These are phyloP conservation scores for Malacoraja senta DNA, from an alignment of 2,797 vertebrate species.

Conservation along the genomic window DNA sequence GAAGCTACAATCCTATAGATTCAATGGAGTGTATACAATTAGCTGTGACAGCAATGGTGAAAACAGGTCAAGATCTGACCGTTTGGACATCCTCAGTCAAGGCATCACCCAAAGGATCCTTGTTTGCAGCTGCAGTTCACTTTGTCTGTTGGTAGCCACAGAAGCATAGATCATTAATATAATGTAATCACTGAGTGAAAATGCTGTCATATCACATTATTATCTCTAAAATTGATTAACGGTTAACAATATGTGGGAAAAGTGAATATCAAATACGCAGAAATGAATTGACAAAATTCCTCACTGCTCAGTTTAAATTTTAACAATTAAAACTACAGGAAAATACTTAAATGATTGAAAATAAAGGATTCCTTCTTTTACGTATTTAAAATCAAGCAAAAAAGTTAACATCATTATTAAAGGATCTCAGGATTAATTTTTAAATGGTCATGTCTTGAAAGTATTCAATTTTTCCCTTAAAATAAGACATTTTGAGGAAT, in stretches of 20 bases:
- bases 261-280: not conserved
- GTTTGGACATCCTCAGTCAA: not conserved
- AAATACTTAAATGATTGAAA: not conserved
- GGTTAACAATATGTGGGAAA: not conserved
- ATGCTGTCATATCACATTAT: not conserved
- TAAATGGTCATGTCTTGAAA: not conserved
- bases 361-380: not conserved
- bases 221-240: not conserved
- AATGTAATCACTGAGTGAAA: not conserved
- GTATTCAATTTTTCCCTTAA: not conserved
- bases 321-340: not conserved
- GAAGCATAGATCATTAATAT: not conserved
- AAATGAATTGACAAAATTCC: not conserved
- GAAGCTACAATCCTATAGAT: not conserved
- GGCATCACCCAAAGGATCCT: not conserved
- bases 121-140: not conserved
- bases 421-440: not conserved
- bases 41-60: not conserved
- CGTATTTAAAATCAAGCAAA: not conserved
- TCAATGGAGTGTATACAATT: not conserved
- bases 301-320: not conserved
- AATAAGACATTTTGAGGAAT: not conserved
- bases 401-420: not conserved
- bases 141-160: conserved; percentile 3
- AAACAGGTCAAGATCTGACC: not conserved